phyloP scores from a whole-genome alignment of 2,797 vertebrate genomes.

The Mormyrus proboscirostris region DNA sequence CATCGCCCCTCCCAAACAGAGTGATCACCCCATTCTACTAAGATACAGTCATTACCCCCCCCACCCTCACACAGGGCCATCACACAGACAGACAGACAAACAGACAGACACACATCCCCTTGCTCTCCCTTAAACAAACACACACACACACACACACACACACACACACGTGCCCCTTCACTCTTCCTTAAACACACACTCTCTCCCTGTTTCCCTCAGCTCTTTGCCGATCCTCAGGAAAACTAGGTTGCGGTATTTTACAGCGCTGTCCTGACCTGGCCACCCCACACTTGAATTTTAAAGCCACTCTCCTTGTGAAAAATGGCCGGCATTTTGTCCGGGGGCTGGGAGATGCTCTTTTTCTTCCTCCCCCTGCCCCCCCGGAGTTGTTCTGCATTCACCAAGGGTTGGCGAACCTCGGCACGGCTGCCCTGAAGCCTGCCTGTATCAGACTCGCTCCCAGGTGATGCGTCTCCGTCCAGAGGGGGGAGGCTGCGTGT shows the following conservation, averaged over 20 bases:
- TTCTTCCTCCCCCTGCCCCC: not conserved
- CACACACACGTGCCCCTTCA: not conserved
- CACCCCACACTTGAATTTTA: slow-evolving; percentile 22
- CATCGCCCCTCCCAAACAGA: not conserved
- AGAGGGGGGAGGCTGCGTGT: not conserved
- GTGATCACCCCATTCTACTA: not conserved
- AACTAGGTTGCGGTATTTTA: slow-evolving; percentile 26
- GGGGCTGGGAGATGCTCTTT: slow-evolving; percentile 14
- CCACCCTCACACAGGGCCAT: not conserved
- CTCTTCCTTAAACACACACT: not conserved
- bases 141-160: not conserved
- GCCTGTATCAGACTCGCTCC: not conserved
- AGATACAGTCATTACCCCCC: not conserved
- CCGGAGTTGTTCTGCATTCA: not conserved
- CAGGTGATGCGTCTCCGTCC: not conserved
- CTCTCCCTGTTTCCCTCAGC: slow-evolving; percentile 10
- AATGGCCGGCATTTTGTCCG: slow-evolving; percentile 24
- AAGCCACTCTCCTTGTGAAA: slow-evolving; percentile 20
- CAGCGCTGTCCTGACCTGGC: slow-evolving; percentile 26
- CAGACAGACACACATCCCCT: not conserved
- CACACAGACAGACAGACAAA: not conserved
- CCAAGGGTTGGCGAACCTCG: not conserved
- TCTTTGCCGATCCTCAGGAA: slow-evolving; percentile 4
- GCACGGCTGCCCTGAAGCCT: not conserved
- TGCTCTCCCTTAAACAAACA: too few species aligned